Conservation (phyloP, 2,888 invertebrate genomes). For the Drosophila incognita region DNA sequence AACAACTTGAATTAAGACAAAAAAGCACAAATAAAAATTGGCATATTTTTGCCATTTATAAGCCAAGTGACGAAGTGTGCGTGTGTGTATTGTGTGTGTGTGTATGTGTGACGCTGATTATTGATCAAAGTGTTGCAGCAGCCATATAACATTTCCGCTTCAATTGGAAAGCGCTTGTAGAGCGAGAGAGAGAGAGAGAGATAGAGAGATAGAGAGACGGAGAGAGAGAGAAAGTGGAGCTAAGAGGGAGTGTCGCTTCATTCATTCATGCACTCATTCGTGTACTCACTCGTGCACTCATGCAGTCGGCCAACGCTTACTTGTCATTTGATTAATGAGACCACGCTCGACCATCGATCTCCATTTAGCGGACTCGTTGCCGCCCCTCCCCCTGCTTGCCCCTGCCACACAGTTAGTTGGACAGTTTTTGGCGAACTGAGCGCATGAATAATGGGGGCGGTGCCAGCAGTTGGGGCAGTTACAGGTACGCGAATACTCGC, state of each 20-base stretch:
- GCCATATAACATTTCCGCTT: conserved; percentile 74
- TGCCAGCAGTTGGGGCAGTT: conserved; percentile 50
- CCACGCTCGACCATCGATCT: conserved; percentile 84
- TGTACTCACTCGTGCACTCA: conserved; percentile 41
- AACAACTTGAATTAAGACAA: conserved; percentile 34
- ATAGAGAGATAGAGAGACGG: neutral
- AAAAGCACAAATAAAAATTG: conserved; percentile 11
- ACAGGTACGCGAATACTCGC: conserved; percentile 53
- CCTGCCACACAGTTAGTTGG: conserved; percentile 3
- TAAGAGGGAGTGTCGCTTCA: conserved; percentile 34
- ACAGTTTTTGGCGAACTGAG: conserved; percentile 54
- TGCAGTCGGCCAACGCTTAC: conserved; percentile 61
- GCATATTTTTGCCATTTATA: conserved; percentile 2
- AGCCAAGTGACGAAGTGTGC: conserved; percentile 42
- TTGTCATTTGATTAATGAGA: conserved; percentile 84
- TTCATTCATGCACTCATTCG: conserved; percentile 56
- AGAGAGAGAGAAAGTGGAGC: neutral
- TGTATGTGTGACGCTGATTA: conserved; percentile 53
- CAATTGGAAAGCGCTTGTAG: conserved; percentile 68
- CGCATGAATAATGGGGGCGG: conserved; percentile 79
- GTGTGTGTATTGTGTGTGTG: neutral
- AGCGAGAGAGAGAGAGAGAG: neutral
- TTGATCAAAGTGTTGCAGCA: conserved; percentile 67
- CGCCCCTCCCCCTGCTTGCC: neutral
- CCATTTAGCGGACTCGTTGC: conserved; percentile 76